A percentile compares a stretch with the other conserved stretches of the same genome.
These are phyloP conservation scores for Porphyrio hochstetteri DNA, from an alignment of 2,113 vertebrate genomes.

Conservation along the genomic window DNA sequence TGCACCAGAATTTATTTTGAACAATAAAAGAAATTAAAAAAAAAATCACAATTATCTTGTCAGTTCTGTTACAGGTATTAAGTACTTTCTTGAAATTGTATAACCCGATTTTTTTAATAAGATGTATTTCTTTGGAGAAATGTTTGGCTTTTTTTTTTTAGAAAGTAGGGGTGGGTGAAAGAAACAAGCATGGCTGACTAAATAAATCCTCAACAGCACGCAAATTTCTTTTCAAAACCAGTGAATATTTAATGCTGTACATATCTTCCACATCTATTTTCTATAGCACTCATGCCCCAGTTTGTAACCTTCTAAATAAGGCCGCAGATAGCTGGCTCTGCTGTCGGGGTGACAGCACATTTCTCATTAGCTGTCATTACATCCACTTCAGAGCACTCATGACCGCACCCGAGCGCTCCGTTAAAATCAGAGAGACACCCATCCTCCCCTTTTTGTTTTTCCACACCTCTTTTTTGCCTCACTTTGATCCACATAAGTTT, in stretches of 20 bases:
- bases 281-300: not conserved
- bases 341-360: not conserved
- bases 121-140: too few relatives aligned
- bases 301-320: not conserved
- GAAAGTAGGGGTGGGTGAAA: not conserved
- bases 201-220: not conserved
- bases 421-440: not conserved
- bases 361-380: not conserved
- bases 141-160: too few relatives aligned
- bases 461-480: not conserved
- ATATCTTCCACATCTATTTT: not conserved
- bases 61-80: not conserved
- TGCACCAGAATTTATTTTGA: conserved; percentile 11
- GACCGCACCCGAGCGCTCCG: rapidly evolving
- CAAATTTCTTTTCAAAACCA: not conserved
- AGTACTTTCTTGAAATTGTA: not conserved
- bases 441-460: not conserved
- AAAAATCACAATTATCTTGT: not conserved
- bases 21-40: not conserved
- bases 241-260: not conserved
- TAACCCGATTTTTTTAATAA: not conserved
- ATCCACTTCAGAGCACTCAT: not conserved
- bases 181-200: not conserved
- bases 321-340: not conserved
- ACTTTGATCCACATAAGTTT: not conserved